Evolutionary conservation across 2,797 vertebrate genomes (phyloP).

Genomic region (Falco concolor): DNA sequence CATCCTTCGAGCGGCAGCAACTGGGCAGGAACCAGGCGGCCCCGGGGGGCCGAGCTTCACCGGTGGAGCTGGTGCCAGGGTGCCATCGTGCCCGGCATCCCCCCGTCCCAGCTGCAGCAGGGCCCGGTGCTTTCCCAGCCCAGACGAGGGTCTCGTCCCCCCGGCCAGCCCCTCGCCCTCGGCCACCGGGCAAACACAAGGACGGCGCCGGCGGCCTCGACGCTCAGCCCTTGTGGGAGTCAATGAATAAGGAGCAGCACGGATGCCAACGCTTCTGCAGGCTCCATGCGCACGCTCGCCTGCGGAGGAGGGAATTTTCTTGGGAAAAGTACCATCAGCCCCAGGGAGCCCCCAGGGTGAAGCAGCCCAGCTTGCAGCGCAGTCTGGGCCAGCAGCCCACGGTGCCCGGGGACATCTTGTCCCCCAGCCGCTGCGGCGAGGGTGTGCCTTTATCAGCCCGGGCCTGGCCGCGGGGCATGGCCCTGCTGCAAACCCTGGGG

Average conservation of each 20-base stretch:
- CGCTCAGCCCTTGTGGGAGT: too few species aligned
- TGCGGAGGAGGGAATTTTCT: background rate
- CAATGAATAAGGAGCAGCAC: background rate
- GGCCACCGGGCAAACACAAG: too few species aligned
- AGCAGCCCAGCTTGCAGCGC: background rate
- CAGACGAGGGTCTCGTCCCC: too few species aligned
- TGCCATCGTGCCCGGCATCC: too few species aligned
- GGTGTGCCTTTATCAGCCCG: background rate
- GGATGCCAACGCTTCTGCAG: background rate
- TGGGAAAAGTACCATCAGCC: background rate
- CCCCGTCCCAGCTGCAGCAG: too few species aligned
- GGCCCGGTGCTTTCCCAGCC: too few species aligned
- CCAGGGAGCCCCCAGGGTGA: rapidly evolving
- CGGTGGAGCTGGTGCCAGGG: too few species aligned
- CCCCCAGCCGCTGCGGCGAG: background rate
- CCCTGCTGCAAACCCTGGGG: background rate
- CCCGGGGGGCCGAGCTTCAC: too few species aligned
- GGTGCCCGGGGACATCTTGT: background rate
- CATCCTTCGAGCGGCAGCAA: too few species aligned
- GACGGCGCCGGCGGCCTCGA: too few species aligned
- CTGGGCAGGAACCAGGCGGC: too few species aligned
- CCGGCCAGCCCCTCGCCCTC: too few species aligned
- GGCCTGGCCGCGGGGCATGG: background rate
- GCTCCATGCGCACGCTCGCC: background rate
- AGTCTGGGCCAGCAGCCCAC: background rate